Evolutionary conservation across 1,140 invertebrate genomes (phyloP), one percentile per base, ranked within the genome.

Genomic region (Drosophila punjabiensis): DNA sequence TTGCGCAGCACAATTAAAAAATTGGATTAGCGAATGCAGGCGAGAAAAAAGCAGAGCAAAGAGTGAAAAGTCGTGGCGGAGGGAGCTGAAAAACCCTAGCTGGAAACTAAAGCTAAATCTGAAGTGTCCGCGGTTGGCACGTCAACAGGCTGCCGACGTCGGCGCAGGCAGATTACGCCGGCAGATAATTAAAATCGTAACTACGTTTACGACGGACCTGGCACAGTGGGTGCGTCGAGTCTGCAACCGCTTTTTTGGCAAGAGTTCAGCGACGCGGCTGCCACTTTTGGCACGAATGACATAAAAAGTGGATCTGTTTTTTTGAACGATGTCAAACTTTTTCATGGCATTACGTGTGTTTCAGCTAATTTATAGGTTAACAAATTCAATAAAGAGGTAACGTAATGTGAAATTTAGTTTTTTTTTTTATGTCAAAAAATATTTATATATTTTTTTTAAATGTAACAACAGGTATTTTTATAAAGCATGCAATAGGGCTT

Each of bases 161-260:
- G 45, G 39, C 39, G 76, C 53, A 58, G 68, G 62, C 77, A 89
- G 85, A 88, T 88, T 88, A 89, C 81, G 85, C 85, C 82, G 85
- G 71, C 85, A 88, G 85, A 88, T 88, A 88, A 88, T 88, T 88
- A 85, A 88, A 88, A 88, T 85, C 79, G 85, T 88, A 89, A 89
- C 85, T 81, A 89, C 77, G 85, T 89, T 89, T 69, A 75, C 73
- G 68, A 55, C 50, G 74, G 37, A 43, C n/a, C 37, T 28, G 45
- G 58, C 33, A 78, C 63, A 75, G 53, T 69, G 48, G 64, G 69
- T 74, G 69, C 75, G 33, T 28, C 32, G n/a, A 71, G 55, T 64
- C 37, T 63, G 52, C 35, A 8, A 32, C 55, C 53, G 24, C n/a
- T 59, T 65, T 65, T 60, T 65, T 59, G 45, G 53, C 18, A 32